These are phyloP conservation scores for Anguilla japonica DNA, from an alignment of 2,113 vertebrate species.

Conservation along the genomic window DNA sequence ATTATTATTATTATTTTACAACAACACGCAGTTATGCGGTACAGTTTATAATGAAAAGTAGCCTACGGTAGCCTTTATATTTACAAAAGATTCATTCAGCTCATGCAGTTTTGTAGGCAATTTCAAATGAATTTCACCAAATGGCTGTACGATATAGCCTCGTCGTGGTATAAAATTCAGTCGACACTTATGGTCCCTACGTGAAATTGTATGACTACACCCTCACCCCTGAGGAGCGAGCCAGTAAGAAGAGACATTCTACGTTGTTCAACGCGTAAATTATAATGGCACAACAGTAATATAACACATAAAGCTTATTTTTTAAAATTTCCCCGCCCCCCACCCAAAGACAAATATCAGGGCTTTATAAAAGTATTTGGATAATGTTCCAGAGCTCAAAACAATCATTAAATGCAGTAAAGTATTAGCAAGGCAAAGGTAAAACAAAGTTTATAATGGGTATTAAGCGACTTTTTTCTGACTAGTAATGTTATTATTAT, in stretches of 20 bases:
- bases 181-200: neutral
- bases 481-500: conserved; percentile 12
- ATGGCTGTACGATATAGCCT: no score
- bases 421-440: neutral
- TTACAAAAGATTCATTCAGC: no score
- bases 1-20: no score
- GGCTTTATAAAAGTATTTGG: neutral
- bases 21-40: no score
- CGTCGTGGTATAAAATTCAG: neutral
- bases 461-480: neutral
- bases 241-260: neutral
- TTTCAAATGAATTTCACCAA: no score
- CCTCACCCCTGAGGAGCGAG: neutral
- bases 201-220: neutral
- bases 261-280: neutral
- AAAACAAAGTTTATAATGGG: neutral
- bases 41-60: no score
- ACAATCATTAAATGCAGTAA: neutral
- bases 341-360: neutral
- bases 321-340: neutral
- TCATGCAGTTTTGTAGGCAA: neutral
- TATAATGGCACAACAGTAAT: neutral
- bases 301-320: neutral
- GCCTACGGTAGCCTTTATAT: no score
- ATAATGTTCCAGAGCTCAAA: neutral